Percentiles rank a stretch among this genome's conserved stretches.
These are phyloP conservation scores for Drosophila sp. DNA, from an alignment of 1,140 invertebrate genomes.

Conservation along the genomic window DNA sequence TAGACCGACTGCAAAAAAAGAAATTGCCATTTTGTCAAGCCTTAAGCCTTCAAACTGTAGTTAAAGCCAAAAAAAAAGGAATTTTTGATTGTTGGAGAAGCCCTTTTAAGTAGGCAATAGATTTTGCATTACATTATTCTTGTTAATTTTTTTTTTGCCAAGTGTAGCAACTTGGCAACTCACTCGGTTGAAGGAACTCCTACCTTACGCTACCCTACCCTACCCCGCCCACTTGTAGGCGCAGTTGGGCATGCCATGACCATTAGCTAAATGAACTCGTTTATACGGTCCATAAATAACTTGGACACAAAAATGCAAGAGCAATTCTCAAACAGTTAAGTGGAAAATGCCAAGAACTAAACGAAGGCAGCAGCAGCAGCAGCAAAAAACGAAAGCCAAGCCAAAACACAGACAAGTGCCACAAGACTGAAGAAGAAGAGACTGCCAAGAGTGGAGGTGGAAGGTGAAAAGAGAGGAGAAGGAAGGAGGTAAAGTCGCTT, in stretches of 20 bases:
- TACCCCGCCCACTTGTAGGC: constrained; percentile 49
- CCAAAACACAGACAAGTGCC: neutral
- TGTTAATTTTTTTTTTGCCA: neutral
- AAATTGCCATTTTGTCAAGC: too few relatives aligned
- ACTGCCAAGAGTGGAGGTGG: neutral
- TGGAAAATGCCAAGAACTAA: constrained; percentile 59
- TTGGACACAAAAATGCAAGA: constrained; percentile 68
- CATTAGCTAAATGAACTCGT: constrained; percentile 81
- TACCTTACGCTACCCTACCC: too few relatives aligned
- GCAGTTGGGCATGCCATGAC: constrained; percentile 69
- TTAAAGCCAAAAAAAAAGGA: too few relatives aligned
- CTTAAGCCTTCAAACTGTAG: too few relatives aligned
- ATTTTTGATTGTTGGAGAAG: neutral
- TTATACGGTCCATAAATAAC: constrained; percentile 77
- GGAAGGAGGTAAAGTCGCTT: constrained; percentile 26
- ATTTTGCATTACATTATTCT: neutral
- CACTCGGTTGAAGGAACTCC: neutral
- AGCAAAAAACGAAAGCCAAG: neutral
- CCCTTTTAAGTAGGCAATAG: neutral
- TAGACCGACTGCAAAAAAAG: too few relatives aligned
- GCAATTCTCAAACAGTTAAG: constrained; percentile 56
- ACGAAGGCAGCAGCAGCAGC: constrained; percentile 13
- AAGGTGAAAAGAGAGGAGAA: constrained; percentile 21
- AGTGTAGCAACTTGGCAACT: constrained; percentile 6
- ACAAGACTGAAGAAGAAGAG: constrained; percentile 9